Percentiles rank a stretch among this genome's conserved stretches.
phyloP scores from a whole-genome alignment of 2,113 vertebrate species.

The Hyperopisus bebe region DNA sequence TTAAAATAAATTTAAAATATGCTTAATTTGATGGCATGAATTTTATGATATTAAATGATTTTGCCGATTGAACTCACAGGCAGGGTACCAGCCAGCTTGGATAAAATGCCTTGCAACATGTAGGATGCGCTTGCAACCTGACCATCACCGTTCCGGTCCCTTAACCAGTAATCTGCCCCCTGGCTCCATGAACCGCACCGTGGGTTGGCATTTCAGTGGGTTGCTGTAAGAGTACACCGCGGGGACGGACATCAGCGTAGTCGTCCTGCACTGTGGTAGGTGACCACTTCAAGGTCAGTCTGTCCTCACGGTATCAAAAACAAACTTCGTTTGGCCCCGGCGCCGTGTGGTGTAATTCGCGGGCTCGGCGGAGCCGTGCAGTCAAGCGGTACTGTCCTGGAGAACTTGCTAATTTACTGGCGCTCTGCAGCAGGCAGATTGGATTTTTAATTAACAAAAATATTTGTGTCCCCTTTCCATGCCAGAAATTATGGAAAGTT shows the following conservation, averaged over 20 bases:
- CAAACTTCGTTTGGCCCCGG: neutral
- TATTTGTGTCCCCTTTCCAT: slow-evolving; percentile 10
- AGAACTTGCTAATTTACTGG: slow-evolving; percentile 4
- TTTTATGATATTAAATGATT: neutral
- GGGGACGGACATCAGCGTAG: neutral
- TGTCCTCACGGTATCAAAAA: neutral
- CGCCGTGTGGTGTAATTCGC: neutral
- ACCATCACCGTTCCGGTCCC: neutral
- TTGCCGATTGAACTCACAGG: neutral
- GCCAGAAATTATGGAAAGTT: neutral
- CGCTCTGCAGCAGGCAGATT: neutral
- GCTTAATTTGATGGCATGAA: neutral
- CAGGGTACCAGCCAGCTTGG: neutral
- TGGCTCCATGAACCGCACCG: neutral
- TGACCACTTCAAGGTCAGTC: neutral
- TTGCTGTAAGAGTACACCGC: neutral
- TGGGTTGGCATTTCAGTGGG: neutral
- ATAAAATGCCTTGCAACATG: neutral
- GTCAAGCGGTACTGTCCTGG: slow-evolving; percentile 3
- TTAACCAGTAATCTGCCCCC: neutral
- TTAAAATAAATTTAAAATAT: neutral
- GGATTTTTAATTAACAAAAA: slow-evolving; percentile 21
- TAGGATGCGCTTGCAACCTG: neutral
- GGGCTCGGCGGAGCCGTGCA: neutral
- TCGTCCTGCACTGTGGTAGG: neutral